Percentiles rank a stretch among this genome's conserved stretches.
Conservation (phyloP, 2,113 vertebrate genomes). For the Megaleporinus macrocephalus region DNA sequence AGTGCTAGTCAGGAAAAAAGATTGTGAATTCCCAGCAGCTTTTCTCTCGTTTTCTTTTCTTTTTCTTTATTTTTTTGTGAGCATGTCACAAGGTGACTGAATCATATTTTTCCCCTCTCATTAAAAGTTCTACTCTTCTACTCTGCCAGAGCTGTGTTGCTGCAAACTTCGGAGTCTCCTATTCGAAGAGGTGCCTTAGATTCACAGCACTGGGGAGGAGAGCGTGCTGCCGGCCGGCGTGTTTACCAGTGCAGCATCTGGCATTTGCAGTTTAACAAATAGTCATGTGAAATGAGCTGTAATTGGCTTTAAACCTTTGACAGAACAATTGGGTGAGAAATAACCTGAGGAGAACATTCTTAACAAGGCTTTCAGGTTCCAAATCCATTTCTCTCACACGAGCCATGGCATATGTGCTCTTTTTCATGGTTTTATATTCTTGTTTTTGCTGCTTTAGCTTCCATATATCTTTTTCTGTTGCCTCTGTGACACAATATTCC, state of each 20-base stretch:
- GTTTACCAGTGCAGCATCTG: constrained; percentile 43
- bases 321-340: constrained; percentile 23
- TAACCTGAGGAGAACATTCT: background rate
- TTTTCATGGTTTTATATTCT: background rate
- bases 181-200: constrained; percentile 29
- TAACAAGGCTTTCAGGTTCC: constrained; percentile 18
- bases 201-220: background rate
- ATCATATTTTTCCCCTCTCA: constrained; percentile 64
- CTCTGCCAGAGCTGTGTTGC: constrained; percentile 48
- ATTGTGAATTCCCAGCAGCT: constrained; percentile 34
- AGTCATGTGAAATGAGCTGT: constrained; percentile 24
- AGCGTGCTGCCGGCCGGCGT: constrained; percentile 7
- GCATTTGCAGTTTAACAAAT: constrained; percentile 32
- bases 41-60: constrained; percentile 37
- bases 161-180: constrained; percentile 33
- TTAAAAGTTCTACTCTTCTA: constrained; percentile 65
- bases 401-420: background rate
- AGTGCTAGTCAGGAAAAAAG: constrained; percentile 35
- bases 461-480: background rate
- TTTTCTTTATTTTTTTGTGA: constrained; percentile 46
- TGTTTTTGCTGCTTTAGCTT: background rate
- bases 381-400: constrained; percentile 16
- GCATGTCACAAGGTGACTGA: constrained; percentile 65
- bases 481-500: background rate
- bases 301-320: constrained; percentile 38